Evolutionary conservation across 1,140 invertebrate species (phyloP).

Genomic region (Pseudachorutes palmiensis): DNA sequence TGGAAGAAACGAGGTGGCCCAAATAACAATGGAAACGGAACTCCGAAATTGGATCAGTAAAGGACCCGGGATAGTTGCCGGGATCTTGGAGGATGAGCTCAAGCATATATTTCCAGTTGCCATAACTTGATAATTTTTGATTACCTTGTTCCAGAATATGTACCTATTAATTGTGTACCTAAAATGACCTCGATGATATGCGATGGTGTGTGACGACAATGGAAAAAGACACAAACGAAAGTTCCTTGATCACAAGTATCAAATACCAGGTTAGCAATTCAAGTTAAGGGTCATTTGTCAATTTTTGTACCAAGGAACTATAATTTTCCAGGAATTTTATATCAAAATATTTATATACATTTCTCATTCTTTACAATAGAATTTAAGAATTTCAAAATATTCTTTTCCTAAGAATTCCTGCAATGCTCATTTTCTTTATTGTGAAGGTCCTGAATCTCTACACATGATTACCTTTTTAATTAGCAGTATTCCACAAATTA

Average conservation of each 20-base stretch:
- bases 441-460: no score
- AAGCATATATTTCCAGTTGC: neutral
- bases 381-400: no score
- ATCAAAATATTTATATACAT: no score
- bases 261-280: neutral
- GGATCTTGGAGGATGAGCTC: neutral
- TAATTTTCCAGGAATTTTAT: neutral
- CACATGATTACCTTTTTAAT: no score
- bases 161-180: neutral
- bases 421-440: no score
- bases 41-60: no score
- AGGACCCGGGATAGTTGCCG: neutral
- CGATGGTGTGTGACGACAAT: neutral
- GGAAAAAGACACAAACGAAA: neutral
- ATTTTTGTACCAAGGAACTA: neutral
- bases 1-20: slow-evolving; percentile 45
- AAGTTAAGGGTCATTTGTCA: neutral
- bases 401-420: no score
- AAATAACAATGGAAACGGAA: no score
- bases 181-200: neutral
- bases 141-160: neutral
- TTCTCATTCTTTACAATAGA: no score
- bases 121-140: neutral
- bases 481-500: no score
- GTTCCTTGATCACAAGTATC: neutral